phyloP scores from a whole-genome alignment of 2,888 invertebrate species.

The Abscondita cerata region DNA sequence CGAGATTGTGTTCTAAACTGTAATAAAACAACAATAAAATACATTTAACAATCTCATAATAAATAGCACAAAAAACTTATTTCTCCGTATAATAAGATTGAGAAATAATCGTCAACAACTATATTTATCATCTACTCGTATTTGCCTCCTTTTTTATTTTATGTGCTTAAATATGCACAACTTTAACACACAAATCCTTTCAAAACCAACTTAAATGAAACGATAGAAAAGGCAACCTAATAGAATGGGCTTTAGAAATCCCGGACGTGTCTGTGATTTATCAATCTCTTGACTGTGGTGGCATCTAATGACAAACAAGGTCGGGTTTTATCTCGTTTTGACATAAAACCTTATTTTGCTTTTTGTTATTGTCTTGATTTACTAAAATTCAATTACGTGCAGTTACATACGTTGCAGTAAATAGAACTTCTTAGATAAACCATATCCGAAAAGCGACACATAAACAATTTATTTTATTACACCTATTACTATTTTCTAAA shows the following conservation, averaged over 20 bases:
- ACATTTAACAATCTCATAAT: background rate
- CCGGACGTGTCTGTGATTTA: constrained; percentile 6
- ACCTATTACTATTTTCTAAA: too few species aligned
- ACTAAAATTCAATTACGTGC: too few species aligned
- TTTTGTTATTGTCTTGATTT: too few species aligned
- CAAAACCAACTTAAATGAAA: background rate
- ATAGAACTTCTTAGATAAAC: too few species aligned
- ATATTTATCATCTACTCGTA: background rate
- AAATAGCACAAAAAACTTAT: background rate
- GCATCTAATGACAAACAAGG: background rate
- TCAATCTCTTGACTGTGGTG: background rate
- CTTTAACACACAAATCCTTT: background rate
- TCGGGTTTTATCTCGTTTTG: background rate
- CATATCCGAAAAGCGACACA: too few species aligned
- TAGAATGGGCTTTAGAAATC: background rate
- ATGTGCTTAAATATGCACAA: background rate
- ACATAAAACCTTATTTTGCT: too few species aligned
- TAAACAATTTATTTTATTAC: too few species aligned
- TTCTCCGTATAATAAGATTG: too few species aligned
- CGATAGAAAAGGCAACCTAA: background rate
- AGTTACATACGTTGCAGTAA: too few species aligned
- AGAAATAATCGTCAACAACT: too few species aligned
- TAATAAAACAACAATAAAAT: constrained; percentile 5
- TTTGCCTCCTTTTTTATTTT: background rate
- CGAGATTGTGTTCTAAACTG: constrained; percentile 4